phyloP scores from a whole-genome alignment of 2,797 vertebrate genomes.

The Anguilla obscura region DNA sequence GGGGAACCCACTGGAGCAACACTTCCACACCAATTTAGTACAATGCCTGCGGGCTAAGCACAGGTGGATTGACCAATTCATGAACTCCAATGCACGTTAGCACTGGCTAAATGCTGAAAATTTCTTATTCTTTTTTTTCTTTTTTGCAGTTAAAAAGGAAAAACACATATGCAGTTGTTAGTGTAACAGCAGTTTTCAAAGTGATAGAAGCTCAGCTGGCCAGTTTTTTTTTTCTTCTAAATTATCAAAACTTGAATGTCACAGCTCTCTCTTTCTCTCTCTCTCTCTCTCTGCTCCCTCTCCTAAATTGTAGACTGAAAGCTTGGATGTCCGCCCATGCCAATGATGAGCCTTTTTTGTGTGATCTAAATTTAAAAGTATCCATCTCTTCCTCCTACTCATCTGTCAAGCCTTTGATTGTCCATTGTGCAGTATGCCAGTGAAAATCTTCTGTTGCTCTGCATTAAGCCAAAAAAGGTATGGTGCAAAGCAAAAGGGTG shows the following conservation, averaged over 20 bases:
- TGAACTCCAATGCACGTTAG: neutral
- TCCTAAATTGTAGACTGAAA: conserved; percentile 12
- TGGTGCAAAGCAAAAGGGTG: neutral
- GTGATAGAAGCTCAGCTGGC: neutral
- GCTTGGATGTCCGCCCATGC: neutral
- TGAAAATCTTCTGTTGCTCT: neutral
- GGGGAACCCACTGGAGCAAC: neutral
- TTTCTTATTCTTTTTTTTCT: neutral
- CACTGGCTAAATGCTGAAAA: neutral
- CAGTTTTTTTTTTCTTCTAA: neutral
- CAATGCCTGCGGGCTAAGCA: neutral
- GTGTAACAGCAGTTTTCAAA: neutral
- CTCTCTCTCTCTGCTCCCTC: neutral
- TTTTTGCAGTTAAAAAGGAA: neutral
- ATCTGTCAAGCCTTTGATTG: conserved; percentile 24
- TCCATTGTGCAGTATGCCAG: neutral
- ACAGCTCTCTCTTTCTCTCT: neutral
- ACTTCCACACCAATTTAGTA: neutral
- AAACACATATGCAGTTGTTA: neutral
- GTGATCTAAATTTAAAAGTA: conserved; percentile 30
- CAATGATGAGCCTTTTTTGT: conserved; percentile 16
- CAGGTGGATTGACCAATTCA: neutral
- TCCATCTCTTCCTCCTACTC: conserved; percentile 18
- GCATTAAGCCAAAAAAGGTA: neutral
- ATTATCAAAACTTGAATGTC: neutral